Evolutionary conservation across 2,888 invertebrate genomes (phyloP).

Genomic region (Leucophenga maculata): DNA sequence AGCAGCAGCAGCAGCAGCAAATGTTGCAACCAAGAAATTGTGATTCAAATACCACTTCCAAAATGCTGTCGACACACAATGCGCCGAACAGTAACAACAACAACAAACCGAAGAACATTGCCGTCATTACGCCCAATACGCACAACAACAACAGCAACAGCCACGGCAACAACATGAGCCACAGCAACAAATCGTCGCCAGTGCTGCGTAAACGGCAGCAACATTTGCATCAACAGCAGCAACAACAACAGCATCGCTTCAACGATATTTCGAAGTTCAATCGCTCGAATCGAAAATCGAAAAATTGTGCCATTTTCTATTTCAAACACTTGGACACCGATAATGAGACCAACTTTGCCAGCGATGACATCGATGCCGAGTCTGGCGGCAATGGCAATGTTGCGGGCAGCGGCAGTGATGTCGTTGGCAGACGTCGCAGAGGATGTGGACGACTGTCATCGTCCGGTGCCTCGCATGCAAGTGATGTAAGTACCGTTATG

Average conservation of each 20-base stretch:
- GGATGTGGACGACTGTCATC: constrained; percentile 53
- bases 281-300: constrained; percentile 83
- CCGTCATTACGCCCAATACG: constrained; percentile 65
- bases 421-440: constrained; percentile 71
- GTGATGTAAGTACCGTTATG: constrained; percentile 66
- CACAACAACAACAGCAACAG: constrained; percentile 43
- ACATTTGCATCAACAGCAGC: constrained; percentile 66
- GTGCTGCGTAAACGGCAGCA: constrained; percentile 65
- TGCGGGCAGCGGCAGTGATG: constrained; percentile 56
- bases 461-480: constrained; percentile 51
- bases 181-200: constrained; percentile 58
- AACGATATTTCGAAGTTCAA: constrained; percentile 78
- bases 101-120: constrained; percentile 61
- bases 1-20: constrained; percentile 41
- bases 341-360: constrained; percentile 77
- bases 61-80: constrained; percentile 52
- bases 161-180: constrained; percentile 37
- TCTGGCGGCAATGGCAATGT: constrained; percentile 50
- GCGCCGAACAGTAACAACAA: constrained; percentile 30
- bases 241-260: constrained; percentile 71
- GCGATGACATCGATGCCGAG: constrained; percentile 54
- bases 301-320: constrained; percentile 88
- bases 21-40: constrained; percentile 46
- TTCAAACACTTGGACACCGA: constrained; percentile 91
- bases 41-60: constrained; percentile 44